These are phyloP conservation scores for Miniopterus natalensis DNA, from an alignment of 2,113 vertebrate genomes.

Conservation along the genomic window DNA sequence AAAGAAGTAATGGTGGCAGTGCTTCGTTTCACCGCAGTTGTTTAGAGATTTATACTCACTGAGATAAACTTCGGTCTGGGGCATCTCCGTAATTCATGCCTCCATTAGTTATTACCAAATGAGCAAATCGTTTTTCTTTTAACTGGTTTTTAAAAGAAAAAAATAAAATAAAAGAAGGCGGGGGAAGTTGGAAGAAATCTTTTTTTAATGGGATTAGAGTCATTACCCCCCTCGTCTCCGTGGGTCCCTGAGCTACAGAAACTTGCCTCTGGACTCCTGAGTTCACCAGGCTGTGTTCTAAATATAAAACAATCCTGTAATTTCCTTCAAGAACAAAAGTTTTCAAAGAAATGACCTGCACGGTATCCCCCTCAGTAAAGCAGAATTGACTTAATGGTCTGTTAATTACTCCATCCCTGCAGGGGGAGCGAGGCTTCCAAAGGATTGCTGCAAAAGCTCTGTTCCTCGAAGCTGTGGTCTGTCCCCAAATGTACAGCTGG, in stretches of 20 bases:
- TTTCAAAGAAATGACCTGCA: conserved; percentile 80
- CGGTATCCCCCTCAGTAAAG: conserved; percentile 74
- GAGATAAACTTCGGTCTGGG: conserved; percentile 83
- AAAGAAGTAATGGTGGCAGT: conserved; percentile 78
- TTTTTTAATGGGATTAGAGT: conserved; percentile 52
- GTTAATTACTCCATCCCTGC: conserved; percentile 82
- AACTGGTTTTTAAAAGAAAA: conserved; percentile 39
- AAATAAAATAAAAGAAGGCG: background rate
- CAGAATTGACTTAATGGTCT: conserved; percentile 81
- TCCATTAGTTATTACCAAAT: conserved; percentile 81
- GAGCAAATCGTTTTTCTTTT: conserved; percentile 81
- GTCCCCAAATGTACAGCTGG: conserved; percentile 77
- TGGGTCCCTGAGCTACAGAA: background rate
- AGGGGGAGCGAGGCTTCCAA: conserved; percentile 66
- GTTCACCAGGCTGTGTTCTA: conserved; percentile 68
- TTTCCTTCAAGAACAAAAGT: conserved; percentile 85
- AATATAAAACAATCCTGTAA: conserved; percentile 83
- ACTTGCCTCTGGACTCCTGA: conserved; percentile 18
- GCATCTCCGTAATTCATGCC: conserved; percentile 76
- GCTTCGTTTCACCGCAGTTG: conserved; percentile 82
- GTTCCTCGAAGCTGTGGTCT: conserved; percentile 60
- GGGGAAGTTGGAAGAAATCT: conserved; percentile 27
- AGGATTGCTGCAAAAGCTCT: conserved; percentile 57
- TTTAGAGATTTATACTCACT: conserved; percentile 85
- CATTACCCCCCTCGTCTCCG: background rate